Base-by-base conservation (phyloP, 2,113 vertebrate species). In the Gavia stellata region DNA sequence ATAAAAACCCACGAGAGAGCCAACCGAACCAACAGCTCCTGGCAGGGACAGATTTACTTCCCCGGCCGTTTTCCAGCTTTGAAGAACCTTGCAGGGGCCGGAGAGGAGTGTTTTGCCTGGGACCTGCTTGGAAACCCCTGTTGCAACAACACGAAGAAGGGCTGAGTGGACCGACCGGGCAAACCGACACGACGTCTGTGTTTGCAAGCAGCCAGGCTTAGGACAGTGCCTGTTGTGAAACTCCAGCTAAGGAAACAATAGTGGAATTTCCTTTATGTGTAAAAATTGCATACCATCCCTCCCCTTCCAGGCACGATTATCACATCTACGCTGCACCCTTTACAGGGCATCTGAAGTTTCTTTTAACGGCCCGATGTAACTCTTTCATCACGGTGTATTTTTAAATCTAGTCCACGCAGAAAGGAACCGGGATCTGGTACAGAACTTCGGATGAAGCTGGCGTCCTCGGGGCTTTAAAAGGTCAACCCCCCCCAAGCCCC, bases 331-430 rank as follows among this genome's bases (percentile, higher is more conserved):
- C 31, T 12, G 2, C 40, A 2, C 52, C 83, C 58, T 12, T 7
- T 1, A 2, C 58, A 3, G 13, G 28, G 42, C 63, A 58, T 1
- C 55, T 8, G 6, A 21, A 23, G 50, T 14, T 21, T 21, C 45
- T 29, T 24, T 29, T 13, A 6, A 56, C 59, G 29, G 10, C 56
- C 62, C 6, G 18, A 29, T 2, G 58, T 14, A 61, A 81, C 58
- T n/a, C 72, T 62, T 38, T 24, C 50, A 12, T 9, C 45, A 14
- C 0, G 0, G 26, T 2, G 45, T 10, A 5, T 21, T 38, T 58
- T 40, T 18, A 6, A 67, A 50, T 2, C 12, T 5, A 26, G 88
- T 1, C 44, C 73, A 21, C 0, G 1, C 12, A 8, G 45, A 38
- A 80, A 45, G 12, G 33, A 25, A 8, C 15, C 2, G 5, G 66